A percentile compares a stretch with the other conserved stretches of the same genome.
phyloP scores from a whole-genome alignment of 2,797 vertebrate genomes.

The Cryptoblepharus egeriae region DNA sequence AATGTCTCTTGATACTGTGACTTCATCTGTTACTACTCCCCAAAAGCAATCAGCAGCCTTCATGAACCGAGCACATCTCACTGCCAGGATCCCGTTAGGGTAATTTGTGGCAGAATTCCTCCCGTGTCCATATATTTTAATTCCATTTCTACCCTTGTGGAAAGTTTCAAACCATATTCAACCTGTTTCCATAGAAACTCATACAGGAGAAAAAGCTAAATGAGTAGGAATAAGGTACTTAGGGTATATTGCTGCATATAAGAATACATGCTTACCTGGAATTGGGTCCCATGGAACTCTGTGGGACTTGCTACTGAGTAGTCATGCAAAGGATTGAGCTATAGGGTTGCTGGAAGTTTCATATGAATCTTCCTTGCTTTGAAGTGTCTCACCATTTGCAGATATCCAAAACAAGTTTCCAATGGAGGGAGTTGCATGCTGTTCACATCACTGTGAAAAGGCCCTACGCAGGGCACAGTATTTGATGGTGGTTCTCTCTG shows the following conservation, averaged over 20 bases:
- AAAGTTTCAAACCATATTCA: not conserved
- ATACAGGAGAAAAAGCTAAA: not conserved
- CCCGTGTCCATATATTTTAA: not conserved
- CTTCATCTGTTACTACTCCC: not conserved
- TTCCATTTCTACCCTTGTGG: not conserved
- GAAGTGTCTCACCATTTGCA: not conserved
- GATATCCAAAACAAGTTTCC: not conserved
- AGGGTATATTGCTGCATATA: too few species aligned
- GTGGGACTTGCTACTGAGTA: too few species aligned
- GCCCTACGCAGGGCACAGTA: not conserved
- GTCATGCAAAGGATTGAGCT: too few species aligned
- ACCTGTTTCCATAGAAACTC: slow-evolving; percentile 14
- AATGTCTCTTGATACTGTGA: not conserved
- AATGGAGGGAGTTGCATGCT: too few species aligned
- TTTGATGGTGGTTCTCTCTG: not conserved
- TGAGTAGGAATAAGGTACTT: not conserved
- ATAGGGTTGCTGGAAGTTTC: not conserved
- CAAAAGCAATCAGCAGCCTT: not conserved
- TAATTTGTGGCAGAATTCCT: not conserved
- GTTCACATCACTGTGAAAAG: too few species aligned
- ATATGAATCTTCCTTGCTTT: not conserved
- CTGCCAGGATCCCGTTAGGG: not conserved
- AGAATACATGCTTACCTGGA: too few species aligned
- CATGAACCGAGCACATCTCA: not conserved
- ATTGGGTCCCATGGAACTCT: too few species aligned